Conservation (phyloP, 1,140 invertebrate species). For the Apis florea region DNA sequence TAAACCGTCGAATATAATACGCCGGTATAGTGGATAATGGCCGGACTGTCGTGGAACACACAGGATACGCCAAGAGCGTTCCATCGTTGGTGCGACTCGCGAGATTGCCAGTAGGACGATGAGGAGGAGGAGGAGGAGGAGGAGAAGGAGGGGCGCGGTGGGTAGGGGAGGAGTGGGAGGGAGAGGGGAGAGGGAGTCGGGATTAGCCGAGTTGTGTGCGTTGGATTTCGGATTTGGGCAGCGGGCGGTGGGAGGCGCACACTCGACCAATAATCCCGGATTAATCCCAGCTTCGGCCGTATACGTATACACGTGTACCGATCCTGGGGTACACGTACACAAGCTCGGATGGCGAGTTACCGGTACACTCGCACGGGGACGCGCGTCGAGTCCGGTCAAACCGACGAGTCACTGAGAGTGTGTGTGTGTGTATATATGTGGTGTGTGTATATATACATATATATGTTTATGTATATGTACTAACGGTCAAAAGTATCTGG, state of each 20-base stretch:
- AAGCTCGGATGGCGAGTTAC: background rate
- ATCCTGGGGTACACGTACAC: constrained; percentile 28
- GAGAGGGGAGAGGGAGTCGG: constrained; percentile 63
- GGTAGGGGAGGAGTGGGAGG: background rate
- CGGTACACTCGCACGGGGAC: background rate
- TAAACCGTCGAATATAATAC: constrained; percentile 49
- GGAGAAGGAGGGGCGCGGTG: background rate
- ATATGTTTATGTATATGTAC: too few species aligned
- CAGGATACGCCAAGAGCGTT: constrained; percentile 56
- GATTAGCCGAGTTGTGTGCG: constrained; percentile 78
- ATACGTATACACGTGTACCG: constrained; percentile 46
- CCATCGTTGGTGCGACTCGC: constrained; percentile 17
- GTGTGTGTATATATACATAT: too few species aligned
- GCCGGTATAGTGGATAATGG: constrained; percentile 63
- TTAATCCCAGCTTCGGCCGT: constrained; percentile 72
- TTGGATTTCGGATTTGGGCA: constrained; percentile 78
- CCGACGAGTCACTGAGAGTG: constrained; percentile 51
- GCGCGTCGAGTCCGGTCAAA: constrained; percentile 57
- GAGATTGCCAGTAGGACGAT: background rate
- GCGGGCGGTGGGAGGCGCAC: constrained; percentile 61
- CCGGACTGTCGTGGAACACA: constrained; percentile 52
- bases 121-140: constrained; percentile 23
- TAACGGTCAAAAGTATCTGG: too few species aligned
- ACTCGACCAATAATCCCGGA: constrained; percentile 77
- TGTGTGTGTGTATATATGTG: background rate